Evolutionary conservation across 1,140 invertebrate genomes (phyloP), one percentile per base, ranked within the genome.

Genomic region (Dinothrombium tinctorium): DNA sequence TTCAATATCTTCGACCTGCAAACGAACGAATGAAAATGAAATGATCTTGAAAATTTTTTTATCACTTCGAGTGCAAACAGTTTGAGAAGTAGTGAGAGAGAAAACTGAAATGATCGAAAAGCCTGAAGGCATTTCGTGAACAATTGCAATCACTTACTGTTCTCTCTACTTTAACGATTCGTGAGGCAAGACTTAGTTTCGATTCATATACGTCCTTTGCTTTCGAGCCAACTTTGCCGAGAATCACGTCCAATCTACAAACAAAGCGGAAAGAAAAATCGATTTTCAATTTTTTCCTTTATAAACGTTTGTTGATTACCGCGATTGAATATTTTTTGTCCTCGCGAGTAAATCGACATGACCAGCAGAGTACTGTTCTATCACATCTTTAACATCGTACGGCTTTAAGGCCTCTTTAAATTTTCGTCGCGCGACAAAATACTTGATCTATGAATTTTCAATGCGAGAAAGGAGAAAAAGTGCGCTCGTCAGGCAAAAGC

Each of bases 311-410:
- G 3, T 3, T 12, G 33, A 47, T 43, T 52, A 83, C 79, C 77
- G 76, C 64, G 66, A 68, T 61, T 87, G 81, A 43, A 87, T 64
- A 59, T 71, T 76, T 67, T 81, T 83, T 46, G 82, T 78, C 58
- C 81, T 62, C 51, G 75, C 73, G 50, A 86, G 67, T 54, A 87
- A 72, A 60, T 87, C 81, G 40, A 80, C 76, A 62, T 90, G 81
- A 42, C 82, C 82, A 40, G 81, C 80, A 36, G 77, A 83, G 63
- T 86, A 89, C 60, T 90, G 84, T 63, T 92, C 84, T 55, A 92
- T 90, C 47, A 92, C 86, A 63, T 92, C 86, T 63, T 89, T 84
- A 49, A 92, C 84, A 64, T 92, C 86, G 66, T 92, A 92, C 22
- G 86, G 86, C 61, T 87, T 82, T 54, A 89, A 66, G 23, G 84